Percentiles rank a stretch among this genome's conserved stretches.
These are phyloP conservation scores for Pogoniulus pusillus DNA, from an alignment of 2,797 vertebrate species.

Conservation along the genomic window DNA sequence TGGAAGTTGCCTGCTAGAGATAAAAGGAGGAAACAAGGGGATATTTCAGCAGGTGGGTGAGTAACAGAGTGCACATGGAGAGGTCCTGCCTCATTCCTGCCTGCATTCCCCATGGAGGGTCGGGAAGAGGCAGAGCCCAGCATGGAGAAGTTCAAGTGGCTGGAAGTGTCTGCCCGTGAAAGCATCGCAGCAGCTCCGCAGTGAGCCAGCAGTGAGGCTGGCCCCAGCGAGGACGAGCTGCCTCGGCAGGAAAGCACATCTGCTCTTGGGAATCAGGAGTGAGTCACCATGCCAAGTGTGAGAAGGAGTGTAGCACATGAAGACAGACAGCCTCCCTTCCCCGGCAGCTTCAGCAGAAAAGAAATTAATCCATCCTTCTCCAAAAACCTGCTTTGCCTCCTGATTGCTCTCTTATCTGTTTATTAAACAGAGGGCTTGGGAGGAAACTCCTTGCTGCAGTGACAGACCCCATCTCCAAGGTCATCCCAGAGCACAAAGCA, in stretches of 20 bases:
- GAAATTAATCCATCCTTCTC: neutral
- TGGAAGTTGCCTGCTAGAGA: neutral
- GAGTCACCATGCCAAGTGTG: neutral
- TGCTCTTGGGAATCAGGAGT: neutral
- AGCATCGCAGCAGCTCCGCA: neutral
- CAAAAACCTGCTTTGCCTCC: neutral
- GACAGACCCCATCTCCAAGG: neutral
- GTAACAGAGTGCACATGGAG: accelerated
- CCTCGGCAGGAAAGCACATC: neutral
- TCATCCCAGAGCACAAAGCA: neutral
- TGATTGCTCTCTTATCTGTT: neutral
- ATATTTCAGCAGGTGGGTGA: neutral
- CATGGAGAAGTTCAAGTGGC: neutral
- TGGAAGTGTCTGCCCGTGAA: neutral
- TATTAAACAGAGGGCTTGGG: neutral
- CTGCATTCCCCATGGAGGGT: accelerated
- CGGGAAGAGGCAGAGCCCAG: neutral
- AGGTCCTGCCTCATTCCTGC: neutral
- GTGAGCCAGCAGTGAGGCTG: neutral
- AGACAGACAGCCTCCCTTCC: neutral
- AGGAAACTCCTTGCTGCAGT: neutral
- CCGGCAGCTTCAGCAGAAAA: neutral
- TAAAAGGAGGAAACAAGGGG: neutral
- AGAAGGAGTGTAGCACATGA: neutral
- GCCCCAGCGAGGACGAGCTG: accelerated